These are phyloP conservation scores for Eublepharis macularius DNA, from an alignment of 2,113 vertebrate genomes.

Conservation along the genomic window DNA sequence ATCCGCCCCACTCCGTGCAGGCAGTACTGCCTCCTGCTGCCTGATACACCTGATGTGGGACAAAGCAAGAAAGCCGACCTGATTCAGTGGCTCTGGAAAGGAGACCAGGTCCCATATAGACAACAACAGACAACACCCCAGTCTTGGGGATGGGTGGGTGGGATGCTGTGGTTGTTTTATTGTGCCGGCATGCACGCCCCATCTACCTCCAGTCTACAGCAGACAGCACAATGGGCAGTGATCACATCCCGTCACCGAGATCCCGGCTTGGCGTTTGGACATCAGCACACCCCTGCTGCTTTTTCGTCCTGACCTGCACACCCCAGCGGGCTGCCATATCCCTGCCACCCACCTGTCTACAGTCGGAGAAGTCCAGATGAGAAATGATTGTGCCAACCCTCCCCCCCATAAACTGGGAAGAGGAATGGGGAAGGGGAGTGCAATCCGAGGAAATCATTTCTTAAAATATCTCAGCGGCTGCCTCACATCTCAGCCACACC, in stretches of 20 bases:
- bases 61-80: neutral
- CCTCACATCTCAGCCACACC: neutral
- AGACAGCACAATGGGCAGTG: conserved; percentile 32
- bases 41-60: neutral
- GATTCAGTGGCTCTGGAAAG: neutral
- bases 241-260: conserved; percentile 24
- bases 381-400: neutral
- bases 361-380: neutral
- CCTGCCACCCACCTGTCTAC: neutral
- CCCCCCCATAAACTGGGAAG: too few species aligned
- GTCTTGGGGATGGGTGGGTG: too few species aligned
- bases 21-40: neutral
- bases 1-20: neutral
- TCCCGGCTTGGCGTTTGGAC: conserved; percentile 44
- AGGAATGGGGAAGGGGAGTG: neutral
- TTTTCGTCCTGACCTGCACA: neutral
- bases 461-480: neutral
- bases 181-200: conserved; percentile 34
- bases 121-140: too few species aligned
- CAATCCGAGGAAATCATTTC: conserved; percentile 63
- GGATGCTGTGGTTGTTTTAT: conserved; percentile 42
- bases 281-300: conserved; percentile 25
- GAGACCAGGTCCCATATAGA: neutral
- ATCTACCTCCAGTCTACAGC: conserved; percentile 31
- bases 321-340: neutral